These are phyloP conservation scores for Drosophila triauraria DNA, from an alignment of 1,140 invertebrate genomes.

Conservation along the genomic window DNA sequence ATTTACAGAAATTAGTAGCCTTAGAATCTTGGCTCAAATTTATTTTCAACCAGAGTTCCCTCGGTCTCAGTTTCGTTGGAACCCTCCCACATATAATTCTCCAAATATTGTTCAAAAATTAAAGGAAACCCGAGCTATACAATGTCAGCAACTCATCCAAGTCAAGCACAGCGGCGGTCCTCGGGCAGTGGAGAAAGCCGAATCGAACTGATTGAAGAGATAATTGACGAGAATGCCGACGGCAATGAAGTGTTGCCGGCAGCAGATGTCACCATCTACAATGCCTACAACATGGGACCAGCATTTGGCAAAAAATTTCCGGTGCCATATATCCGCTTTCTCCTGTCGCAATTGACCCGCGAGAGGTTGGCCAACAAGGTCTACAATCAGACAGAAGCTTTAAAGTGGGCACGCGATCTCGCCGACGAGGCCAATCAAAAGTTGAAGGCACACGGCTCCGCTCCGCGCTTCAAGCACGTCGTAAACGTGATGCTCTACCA, in stretches of 20 bases:
- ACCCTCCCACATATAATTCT: not conserved
- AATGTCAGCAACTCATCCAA: conserved; percentile 1
- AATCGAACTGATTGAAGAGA: not conserved
- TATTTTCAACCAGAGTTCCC: not conserved
- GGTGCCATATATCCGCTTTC: conserved; percentile 35
- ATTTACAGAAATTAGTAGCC: conserved; percentile 18
- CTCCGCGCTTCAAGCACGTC: conserved; percentile 63
- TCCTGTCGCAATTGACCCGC: conserved; percentile 16
- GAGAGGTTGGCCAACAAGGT: conserved; percentile 35
- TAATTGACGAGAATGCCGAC: not conserved
- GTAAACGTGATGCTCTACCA: conserved; percentile 61
- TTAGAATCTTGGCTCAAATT: not conserved
- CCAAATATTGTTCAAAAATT: not conserved
- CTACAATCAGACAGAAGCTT: conserved; percentile 47
- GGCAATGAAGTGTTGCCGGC: conserved; percentile 27
- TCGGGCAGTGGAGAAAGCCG: not conserved
- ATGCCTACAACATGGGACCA: conserved; percentile 60
- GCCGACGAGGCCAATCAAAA: conserved; percentile 48
- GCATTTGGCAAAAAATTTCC: conserved; percentile 66
- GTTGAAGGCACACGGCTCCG: conserved; percentile 30
- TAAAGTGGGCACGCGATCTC: conserved; percentile 57
- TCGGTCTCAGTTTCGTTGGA: not conserved
- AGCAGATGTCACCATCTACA: conserved; percentile 58
- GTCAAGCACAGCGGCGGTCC: not conserved
- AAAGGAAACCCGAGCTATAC: not conserved